Base-by-base conservation (phyloP, 2,113 vertebrate genomes). In the Platichthys stellatus region DNA sequence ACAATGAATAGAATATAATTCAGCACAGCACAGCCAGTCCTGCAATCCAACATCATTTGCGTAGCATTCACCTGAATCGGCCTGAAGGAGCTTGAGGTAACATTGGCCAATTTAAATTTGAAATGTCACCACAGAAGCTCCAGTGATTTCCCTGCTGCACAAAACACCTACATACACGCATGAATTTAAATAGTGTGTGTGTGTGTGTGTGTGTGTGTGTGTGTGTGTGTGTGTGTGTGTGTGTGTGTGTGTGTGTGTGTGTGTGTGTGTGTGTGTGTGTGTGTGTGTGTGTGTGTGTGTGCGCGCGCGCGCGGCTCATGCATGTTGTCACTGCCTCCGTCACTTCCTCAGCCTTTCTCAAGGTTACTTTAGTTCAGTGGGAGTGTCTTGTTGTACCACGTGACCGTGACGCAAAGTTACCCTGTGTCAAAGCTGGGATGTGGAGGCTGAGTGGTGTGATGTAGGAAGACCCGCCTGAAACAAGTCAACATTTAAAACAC, bases 281-380 rank as follows among this genome's bases (percentile, higher is more conserved):
- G 26, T 28, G 26, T 28, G 26, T 28, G 26, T 28, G 26, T 28
- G 26, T 28, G 26, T 17, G 47, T 49, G 47, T 49, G 47, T 18
- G 47, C 18, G 47, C 2, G 47, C 2, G 47, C 47, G 11, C 65
- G 21, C 70, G 24, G 1, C 5, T 81, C 26, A 23, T 61, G 47
- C 49, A 21, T 38, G 21, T 31, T 47, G 20, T 10, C 26, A 57
- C 40, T 21, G 15, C 23, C n/a, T 59, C 70, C 28, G 40, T 69
- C 70, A 67, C 76, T 75, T 26, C 67, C 65, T 85, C 84, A 78
- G 80, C 24, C 81, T 21, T 74, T 81, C 74, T 91, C 88, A 88
- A 90, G 93, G 92, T 93, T 93, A 93, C 83, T 85, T 75, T 70
- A 87, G 92, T 92, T 92, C 90, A 90, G 0, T 73, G 89, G 91